These are phyloP conservation scores for Actinopyga echinites DNA, from an alignment of 53 echinoderm and acorn worm species.

Conservation along the genomic window DNA sequence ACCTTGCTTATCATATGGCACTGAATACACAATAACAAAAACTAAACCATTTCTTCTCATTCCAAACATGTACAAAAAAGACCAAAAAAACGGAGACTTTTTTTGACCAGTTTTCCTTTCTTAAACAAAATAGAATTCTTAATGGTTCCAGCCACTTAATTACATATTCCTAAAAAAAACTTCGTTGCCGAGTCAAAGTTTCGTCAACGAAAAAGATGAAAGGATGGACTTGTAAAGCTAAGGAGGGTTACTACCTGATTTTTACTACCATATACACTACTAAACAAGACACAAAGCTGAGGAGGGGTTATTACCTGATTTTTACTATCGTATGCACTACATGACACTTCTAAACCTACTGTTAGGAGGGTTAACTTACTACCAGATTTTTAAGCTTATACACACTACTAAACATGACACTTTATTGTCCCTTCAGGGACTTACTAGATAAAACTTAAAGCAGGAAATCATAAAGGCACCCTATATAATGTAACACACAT, in stretches of 20 bases:
- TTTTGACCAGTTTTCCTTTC: conserved; percentile 12
- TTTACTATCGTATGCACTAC: not conserved
- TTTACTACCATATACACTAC: not conserved
- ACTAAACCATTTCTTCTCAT: not conserved
- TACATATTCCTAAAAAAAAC: not conserved
- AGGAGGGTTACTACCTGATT: conserved; percentile 14
- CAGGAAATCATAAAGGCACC: conserved; percentile 18
- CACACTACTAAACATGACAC: no score
- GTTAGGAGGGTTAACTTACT: conserved; percentile 32
- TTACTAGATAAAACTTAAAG: not conserved
- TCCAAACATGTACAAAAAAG: conserved; percentile 25
- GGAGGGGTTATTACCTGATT: conserved; percentile 7
- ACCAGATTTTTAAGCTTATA: not conserved
- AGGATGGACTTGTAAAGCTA: not conserved
- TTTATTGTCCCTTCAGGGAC: no score
- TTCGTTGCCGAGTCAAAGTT: not conserved
- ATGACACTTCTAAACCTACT: no score
- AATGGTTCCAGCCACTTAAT: conserved; percentile 36
- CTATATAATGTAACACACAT: conserved; percentile 20
- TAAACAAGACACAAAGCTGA: no score
- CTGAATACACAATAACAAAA: conserved; percentile 21
- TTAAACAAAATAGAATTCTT: conserved; percentile 34
- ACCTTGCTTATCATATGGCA: conserved; percentile 11
- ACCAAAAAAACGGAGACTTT: not conserved
- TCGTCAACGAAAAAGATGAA: not conserved